Conservation (phyloP, 2,888 invertebrate species). For the Lingula anatina region DNA sequence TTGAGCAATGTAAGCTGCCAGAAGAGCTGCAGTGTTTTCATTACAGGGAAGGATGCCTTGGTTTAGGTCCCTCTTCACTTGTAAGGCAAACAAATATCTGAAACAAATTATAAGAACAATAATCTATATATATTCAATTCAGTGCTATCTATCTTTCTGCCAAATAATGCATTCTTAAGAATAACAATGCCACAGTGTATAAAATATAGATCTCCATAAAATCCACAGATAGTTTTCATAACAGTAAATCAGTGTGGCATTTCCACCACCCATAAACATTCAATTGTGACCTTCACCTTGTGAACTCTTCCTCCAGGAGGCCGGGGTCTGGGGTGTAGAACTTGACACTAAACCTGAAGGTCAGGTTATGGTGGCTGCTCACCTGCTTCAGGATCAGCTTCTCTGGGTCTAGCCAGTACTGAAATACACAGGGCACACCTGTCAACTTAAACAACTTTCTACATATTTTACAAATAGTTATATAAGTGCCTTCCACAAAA, state of each 20-base stretch:
- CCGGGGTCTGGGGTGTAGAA: slow-evolving; percentile 99
- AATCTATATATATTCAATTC: too few relatives aligned
- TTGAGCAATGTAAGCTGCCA: slow-evolving; percentile 98
- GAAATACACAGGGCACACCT: slow-evolving; percentile 40
- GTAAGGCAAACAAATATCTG: slow-evolving; percentile 92
- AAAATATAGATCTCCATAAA: too few relatives aligned
- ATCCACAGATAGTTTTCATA: too few relatives aligned
- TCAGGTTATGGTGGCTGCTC: slow-evolving; percentile 51
- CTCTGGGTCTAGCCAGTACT: slow-evolving; percentile 98
- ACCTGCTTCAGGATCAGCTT: slow-evolving; percentile 94
- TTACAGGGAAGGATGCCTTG: slow-evolving; percentile 92
- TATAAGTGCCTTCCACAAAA: too few relatives aligned
- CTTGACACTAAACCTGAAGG: slow-evolving; percentile 81
- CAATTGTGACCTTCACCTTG: too few relatives aligned
- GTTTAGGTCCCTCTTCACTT: slow-evolving; percentile 93
- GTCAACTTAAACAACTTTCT: background rate
- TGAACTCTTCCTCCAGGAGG: slow-evolving; percentile 96
- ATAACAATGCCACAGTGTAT: too few relatives aligned
- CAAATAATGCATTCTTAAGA: too few relatives aligned
- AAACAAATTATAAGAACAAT: slow-evolving; percentile 14
- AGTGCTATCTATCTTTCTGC: too few relatives aligned
- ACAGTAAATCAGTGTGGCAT: too few relatives aligned
- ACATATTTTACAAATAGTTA: too few relatives aligned
- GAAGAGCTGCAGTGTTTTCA: slow-evolving; percentile 95
- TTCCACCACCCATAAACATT: too few relatives aligned